A percentile compares a stretch with the other conserved stretches of the same genome.
Evolutionary conservation across 2,113 vertebrate genomes (phyloP).

Genomic region (Aviceda subcristata): DNA sequence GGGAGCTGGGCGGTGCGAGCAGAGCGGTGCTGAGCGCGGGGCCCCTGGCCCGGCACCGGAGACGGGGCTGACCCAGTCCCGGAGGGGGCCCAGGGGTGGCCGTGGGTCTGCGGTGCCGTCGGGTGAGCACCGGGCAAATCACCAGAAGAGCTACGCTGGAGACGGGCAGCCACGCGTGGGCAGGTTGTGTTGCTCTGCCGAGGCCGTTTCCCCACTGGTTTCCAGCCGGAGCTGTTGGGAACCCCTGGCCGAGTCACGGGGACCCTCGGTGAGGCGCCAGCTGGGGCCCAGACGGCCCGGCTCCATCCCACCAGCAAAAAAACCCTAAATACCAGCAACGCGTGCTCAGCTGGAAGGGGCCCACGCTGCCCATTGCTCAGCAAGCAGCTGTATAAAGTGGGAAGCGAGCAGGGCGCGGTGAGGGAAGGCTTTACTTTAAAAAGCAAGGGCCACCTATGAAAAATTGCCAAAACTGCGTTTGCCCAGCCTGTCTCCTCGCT

Average conservation of each 20-base stretch:
- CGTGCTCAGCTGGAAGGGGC: not conserved
- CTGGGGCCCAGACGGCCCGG: not conserved
- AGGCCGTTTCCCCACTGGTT: not conserved
- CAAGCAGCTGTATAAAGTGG: not conserved
- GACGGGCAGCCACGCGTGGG: accelerated
- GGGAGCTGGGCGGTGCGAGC: accelerated
- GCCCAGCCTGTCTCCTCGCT: not conserved
- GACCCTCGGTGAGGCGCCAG: accelerated
- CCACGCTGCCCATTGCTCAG: not conserved
- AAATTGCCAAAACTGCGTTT: not conserved
- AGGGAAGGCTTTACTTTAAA: not conserved
- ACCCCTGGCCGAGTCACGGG: accelerated
- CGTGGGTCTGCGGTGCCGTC: accelerated
- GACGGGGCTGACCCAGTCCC: not conserved
- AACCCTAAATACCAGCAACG: accelerated
- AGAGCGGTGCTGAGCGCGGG: not conserved
- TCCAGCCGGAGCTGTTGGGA: not conserved
- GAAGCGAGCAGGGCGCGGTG: not conserved
- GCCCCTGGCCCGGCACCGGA: not conserved
- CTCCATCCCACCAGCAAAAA: not conserved
- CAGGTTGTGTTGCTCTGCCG: not conserved
- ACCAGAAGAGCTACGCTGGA: too few species aligned
- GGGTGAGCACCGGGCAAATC: not conserved
- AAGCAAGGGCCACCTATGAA: not conserved
- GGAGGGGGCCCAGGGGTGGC: not conserved